These are phyloP conservation scores for Gorsachius goisagi DNA, from an alignment of 2,113 vertebrate genomes.

Conservation along the genomic window DNA sequence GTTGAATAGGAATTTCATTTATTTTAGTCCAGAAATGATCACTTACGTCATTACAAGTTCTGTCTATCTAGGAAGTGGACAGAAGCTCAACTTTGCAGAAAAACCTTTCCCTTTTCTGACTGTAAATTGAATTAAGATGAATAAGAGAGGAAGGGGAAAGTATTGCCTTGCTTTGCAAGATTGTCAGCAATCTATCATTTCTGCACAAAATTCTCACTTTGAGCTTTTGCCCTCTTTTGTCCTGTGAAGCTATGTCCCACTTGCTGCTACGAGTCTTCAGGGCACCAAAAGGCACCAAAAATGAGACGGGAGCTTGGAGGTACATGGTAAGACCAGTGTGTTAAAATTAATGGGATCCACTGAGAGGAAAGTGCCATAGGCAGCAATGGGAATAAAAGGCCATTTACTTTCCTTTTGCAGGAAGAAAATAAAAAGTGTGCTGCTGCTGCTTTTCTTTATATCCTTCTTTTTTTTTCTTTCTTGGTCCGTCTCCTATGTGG, in stretches of 20 bases:
- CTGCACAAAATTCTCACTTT: neutral
- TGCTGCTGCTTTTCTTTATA: neutral
- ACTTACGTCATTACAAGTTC: neutral
- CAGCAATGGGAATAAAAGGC: neutral
- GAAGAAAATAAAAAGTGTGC: neutral
- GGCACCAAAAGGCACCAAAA: conserved; percentile 12
- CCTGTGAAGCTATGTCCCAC: neutral
- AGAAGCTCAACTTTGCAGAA: neutral
- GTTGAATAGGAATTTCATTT: neutral
- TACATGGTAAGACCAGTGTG: neutral
- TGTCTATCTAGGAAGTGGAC: neutral
- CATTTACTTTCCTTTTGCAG: neutral
- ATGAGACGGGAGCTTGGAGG: neutral
- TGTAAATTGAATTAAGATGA: neutral
- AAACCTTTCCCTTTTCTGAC: neutral
- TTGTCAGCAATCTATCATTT: neutral
- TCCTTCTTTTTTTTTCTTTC: neutral
- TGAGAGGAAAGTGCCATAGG: neutral
- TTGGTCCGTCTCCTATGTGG: neutral
- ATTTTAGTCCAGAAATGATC: neutral
- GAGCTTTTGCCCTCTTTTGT: neutral
- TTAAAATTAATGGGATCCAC: conserved; percentile 38
- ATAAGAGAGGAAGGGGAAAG: neutral
- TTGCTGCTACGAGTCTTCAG: neutral
- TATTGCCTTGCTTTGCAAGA: neutral